Percentiles rank a stretch among this genome's conserved stretches.
Conservation (phyloP, 2,888 invertebrate genomes). For the Tanytarsus gracilentus region DNA sequence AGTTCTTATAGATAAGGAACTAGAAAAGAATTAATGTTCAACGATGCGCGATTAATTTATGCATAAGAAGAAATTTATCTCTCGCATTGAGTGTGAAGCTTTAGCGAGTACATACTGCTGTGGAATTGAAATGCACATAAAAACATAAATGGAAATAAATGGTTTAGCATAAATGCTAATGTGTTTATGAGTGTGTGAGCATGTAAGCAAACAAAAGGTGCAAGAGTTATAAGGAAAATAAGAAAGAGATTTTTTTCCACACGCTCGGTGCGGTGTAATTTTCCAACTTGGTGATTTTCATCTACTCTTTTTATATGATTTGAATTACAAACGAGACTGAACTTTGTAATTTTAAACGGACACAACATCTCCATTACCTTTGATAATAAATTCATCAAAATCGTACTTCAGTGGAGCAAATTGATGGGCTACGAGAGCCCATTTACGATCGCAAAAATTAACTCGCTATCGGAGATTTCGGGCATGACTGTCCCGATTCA, state of each 20-base stretch:
- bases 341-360: background rate
- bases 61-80: background rate
- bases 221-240: constrained; percentile 3
- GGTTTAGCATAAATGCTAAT: constrained; percentile 25
- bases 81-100: background rate
- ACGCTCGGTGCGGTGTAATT: constrained; percentile 9
- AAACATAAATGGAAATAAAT: constrained; percentile 14
- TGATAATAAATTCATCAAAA: background rate
- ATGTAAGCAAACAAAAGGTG: too few species aligned
- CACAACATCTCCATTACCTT: constrained; percentile 1
- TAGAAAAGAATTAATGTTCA: background rate
- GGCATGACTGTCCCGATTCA: constrained; percentile 46
- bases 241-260: background rate
- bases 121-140: constrained; percentile 14
- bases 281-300: constrained; percentile 11
- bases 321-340: background rate
- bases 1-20: background rate
- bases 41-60: background rate
- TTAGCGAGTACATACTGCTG: background rate
- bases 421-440: constrained; percentile 21
- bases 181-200: constrained; percentile 19
- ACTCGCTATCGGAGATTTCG: constrained; percentile 31
- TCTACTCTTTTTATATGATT: background rate
- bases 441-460: constrained; percentile 17
- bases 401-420: background rate